Evolutionary conservation across 2,797 vertebrate genomes (phyloP).

Genomic region (Sarcophilus harrisii): DNA sequence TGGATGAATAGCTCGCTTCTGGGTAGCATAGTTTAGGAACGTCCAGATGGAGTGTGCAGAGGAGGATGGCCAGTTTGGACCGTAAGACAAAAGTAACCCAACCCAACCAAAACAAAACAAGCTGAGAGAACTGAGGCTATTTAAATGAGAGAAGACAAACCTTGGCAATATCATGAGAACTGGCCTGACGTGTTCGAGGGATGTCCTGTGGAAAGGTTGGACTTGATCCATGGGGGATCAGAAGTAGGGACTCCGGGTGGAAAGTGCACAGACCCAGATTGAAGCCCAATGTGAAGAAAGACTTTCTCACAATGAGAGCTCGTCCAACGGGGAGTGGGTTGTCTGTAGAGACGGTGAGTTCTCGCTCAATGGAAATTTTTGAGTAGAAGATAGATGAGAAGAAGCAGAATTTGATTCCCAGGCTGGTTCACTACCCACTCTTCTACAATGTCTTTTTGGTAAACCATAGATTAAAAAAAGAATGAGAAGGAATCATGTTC

Average conservation of each 20-base stretch:
- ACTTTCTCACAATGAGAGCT: neutral
- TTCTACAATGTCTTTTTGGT: neutral
- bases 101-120: neutral
- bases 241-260: neutral
- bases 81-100: neutral
- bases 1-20: neutral
- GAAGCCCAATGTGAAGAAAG: neutral
- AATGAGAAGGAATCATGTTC: neutral
- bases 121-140: neutral
- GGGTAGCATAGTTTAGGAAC: neutral
- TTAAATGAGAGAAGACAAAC: neutral
- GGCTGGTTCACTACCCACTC: neutral
- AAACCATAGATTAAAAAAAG: neutral
- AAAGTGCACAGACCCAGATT: neutral
- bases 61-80: neutral
- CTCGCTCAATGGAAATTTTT: neutral
- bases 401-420: neutral
- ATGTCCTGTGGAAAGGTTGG: neutral
- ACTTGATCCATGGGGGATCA: neutral
- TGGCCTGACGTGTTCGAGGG: neutral
- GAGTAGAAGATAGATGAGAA: neutral
- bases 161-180: neutral
- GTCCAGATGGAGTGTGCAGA: neutral
- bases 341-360: neutral
- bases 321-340: neutral